A percentile compares a stretch with the other conserved stretches of the same genome.
These are phyloP conservation scores for Muscidifurax raptorellus DNA, from an alignment of 1,140 invertebrate genomes.

Conservation along the genomic window DNA sequence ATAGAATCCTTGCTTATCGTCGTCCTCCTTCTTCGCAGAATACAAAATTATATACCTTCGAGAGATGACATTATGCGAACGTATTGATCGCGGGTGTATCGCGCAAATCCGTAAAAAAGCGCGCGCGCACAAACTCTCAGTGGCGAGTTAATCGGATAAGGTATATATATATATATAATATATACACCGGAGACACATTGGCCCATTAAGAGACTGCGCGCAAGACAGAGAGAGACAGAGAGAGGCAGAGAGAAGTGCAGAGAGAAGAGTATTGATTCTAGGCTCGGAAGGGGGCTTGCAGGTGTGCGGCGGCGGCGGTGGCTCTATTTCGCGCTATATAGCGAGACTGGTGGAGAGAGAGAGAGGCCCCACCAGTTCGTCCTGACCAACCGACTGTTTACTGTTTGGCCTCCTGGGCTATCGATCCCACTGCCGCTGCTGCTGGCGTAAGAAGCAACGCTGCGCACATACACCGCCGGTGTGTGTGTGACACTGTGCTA, in stretches of 20 bases:
- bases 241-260: slow-evolving; percentile 42
- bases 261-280: slow-evolving; percentile 47
- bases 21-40: too few species aligned
- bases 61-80: not conserved
- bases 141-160: not conserved
- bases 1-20: too few species aligned
- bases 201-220: slow-evolving; percentile 6
- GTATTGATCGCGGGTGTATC: not conserved
- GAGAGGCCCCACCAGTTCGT: slow-evolving; percentile 63
- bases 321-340: slow-evolving; percentile 23
- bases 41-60: not conserved
- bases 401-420: slow-evolving; percentile 76
- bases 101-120: not conserved
- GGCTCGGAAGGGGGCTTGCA: slow-evolving; percentile 36
- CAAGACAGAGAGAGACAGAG: not conserved
- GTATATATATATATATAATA: not conserved
- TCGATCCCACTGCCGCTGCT: slow-evolving; percentile 69
- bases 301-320: slow-evolving; percentile 53
- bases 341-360: not conserved
- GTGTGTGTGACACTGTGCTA: not conserved
- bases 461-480: not conserved
- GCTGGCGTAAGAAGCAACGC: slow-evolving; percentile 69
- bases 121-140: too few species aligned
- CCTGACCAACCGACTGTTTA: slow-evolving; percentile 76
- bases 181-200: not conserved